These are phyloP conservation scores for Barbus barbus DNA, from an alignment of 2,113 vertebrate species.

Conservation along the genomic window DNA sequence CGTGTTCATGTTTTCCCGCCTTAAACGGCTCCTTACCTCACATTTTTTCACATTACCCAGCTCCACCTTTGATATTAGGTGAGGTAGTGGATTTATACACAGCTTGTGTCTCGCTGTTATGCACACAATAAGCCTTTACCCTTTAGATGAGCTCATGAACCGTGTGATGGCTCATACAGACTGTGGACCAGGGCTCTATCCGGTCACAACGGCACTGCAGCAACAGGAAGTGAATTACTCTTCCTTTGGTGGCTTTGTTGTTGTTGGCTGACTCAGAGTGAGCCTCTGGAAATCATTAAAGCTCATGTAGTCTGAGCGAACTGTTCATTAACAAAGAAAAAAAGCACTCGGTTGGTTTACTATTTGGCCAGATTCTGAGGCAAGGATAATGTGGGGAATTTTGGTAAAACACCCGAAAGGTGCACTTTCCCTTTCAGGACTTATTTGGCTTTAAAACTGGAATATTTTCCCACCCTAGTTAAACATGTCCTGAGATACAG, in stretches of 20 bases:
- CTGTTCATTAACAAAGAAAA: constrained; percentile 32
- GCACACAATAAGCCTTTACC: neutral
- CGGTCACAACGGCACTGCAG: constrained; percentile 47
- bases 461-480: constrained; percentile 33
- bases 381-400: constrained; percentile 62
- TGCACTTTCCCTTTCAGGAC: constrained; percentile 50
- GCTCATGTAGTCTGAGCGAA: constrained; percentile 43
- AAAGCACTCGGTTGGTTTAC: constrained; percentile 26
- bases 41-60: neutral
- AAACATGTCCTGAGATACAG: too few relatives aligned
- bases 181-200: constrained; percentile 23
- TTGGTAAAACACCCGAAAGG: constrained; percentile 56
- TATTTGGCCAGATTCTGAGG: constrained; percentile 31
- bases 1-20: neutral
- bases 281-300: constrained; percentile 73
- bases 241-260: constrained; percentile 65
- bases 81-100: neutral
- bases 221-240: constrained; percentile 65
- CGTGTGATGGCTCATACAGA: neutral
- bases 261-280: constrained; percentile 65
- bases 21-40: neutral
- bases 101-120: neutral
- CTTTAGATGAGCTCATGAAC: neutral
- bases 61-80: constrained; percentile 10
- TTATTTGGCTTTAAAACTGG: constrained; percentile 49